These are phyloP conservation scores for Phylloscopus whistleri DNA, from an alignment of 2,113 vertebrate genomes.

Conservation along the genomic window DNA sequence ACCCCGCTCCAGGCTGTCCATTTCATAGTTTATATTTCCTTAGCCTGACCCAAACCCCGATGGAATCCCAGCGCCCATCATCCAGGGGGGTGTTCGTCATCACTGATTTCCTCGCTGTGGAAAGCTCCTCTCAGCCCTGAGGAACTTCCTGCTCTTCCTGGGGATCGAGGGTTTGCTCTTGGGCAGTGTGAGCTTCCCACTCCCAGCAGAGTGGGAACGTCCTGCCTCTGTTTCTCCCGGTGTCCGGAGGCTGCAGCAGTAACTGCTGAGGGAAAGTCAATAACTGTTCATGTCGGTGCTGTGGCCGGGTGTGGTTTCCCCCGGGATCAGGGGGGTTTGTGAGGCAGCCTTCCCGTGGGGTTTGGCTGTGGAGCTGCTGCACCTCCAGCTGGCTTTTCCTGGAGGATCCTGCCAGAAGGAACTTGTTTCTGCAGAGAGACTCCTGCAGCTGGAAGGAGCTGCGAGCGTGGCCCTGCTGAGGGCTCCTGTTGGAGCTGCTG, in stretches of 20 bases:
- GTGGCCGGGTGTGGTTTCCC: fast-evolving
- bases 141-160: not conserved
- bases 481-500: not conserved
- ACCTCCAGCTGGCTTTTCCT: not conserved
- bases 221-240: not conserved
- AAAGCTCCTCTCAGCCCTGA: not conserved
- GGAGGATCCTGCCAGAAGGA: not conserved
- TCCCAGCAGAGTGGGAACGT: not conserved
- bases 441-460: not conserved
- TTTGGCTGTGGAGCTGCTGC: not conserved
- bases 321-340: not conserved
- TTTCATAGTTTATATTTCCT: fast-evolving
- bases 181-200: not conserved
- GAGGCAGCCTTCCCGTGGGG: fast-evolving
- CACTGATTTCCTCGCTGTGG: not conserved
- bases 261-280: not conserved
- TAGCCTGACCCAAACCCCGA: not conserved
- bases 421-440: not conserved
- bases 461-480: fast-evolving
- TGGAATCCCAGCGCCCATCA: fast-evolving
- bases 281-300: too few relatives aligned
- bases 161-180: not conserved
- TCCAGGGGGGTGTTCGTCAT: not conserved
- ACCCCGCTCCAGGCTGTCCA: too few relatives aligned
- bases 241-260: not conserved